Base-by-base conservation (phyloP, 1,140 invertebrate species). In the Penaeus chinensis region DNA sequence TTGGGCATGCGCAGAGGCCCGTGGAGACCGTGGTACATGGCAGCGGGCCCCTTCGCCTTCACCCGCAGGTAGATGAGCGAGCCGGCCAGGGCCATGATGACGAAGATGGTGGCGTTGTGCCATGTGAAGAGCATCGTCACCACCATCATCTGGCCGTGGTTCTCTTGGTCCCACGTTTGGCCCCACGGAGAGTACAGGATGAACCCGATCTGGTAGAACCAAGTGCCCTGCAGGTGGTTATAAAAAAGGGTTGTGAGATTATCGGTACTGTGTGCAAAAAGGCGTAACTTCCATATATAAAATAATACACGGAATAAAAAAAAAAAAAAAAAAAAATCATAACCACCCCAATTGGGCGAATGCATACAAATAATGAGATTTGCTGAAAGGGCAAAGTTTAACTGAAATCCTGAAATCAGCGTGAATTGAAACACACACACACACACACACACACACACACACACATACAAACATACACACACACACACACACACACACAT, bases 121-220 rank as follows among this genome's bases (percentile, higher is more conserved):
- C 93, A 93, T 11, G 92, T 90, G 85, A 93, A 94, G 42, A 93
- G 91, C 62, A 93, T 90, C 4, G 93, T 93, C 2, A 92, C 91
- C 18, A 93, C 91, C 93, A 94, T 93, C 91, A 93, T 92, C 85
- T 93, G 91, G 10, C 91, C 89, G 89, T 93, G 93, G 85, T 92
- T 90, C 3, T 93, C 90, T 32, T 90, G 82, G 42, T 93, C 91
- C 93, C 93, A 94, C 19, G 71, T 82, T 19, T 90, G 87, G n/a
- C 91, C 91, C 37, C 91, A 80, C 11, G 93, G 93, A 24, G 92
- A 92, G 90, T 94, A 93, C 47, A 94, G 89, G 85, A 94, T 93
- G 91, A 93, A 94, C 0, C 92, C 93, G 47, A 90, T 85, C 74
- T 89, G 87, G 61, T 89, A 90, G 66, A 90, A 89, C 90, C 90